Percentiles rank a stretch among this genome's conserved stretches.
These are phyloP conservation scores for Origma solitaria DNA, from an alignment of 2,113 vertebrate genomes.

Conservation along the genomic window DNA sequence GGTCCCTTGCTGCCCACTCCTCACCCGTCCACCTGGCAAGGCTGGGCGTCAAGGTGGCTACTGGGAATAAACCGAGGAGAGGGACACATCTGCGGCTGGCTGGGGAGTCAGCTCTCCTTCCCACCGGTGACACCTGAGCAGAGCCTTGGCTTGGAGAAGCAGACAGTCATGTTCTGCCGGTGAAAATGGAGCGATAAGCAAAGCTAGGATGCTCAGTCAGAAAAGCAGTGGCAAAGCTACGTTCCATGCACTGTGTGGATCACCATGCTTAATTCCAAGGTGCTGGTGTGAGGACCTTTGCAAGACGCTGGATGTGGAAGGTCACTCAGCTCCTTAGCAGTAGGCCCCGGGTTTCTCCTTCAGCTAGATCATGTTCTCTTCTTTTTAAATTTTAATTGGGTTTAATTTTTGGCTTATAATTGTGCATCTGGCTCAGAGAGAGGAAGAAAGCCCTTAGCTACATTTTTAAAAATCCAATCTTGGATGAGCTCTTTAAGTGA, in stretches of 20 bases:
- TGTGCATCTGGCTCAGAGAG: slow-evolving; percentile 8
- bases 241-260: rapidly evolving
- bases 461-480: slow-evolving; percentile 32
- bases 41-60: rapidly evolving
- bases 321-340: neutral
- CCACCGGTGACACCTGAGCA: neutral
- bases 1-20: neutral
- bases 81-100: rapidly evolving
- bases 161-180: neutral
- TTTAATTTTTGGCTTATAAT: slow-evolving; percentile 27
- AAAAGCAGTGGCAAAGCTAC: rapidly evolving
- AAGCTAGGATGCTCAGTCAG: neutral
- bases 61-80: neutral
- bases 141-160: neutral
- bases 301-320: neutral
- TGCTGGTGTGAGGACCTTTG: neutral
- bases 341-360: neutral
- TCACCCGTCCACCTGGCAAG: neutral
- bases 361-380: neutral
- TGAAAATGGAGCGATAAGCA: neutral
- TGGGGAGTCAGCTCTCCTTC: neutral
- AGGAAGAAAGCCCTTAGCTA: slow-evolving; percentile 50
- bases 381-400: neutral
- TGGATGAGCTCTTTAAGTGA: slow-evolving; percentile 49
- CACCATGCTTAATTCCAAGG: neutral